Base-by-base conservation (phyloP, 2,797 vertebrate genomes). In the Hippocampus kuda region DNA sequence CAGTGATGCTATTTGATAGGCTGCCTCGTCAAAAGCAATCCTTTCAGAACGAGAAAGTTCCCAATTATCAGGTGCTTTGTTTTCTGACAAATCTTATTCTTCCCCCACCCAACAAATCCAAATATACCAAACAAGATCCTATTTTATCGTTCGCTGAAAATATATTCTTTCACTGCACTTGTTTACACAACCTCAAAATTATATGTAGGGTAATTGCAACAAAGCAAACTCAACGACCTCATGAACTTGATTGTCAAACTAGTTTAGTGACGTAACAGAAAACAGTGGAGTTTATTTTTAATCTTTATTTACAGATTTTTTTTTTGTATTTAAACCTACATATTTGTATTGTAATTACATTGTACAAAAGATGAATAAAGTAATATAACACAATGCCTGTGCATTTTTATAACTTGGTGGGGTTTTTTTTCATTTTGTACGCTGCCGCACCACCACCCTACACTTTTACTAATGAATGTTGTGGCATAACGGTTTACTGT, bases 331-430 rank as follows among this genome's bases (percentile, higher is more conserved):
- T 91, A 92, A 92, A 91, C 91, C 90, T 90, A 88, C 91, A 92
- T 92, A 92, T 93, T 93, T 93, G 90, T 92, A 92, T 92, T 92
- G 89, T 93, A 92, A 92, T 91, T 92, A 93, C 91, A 90, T 87
- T 92, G 91, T 93, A 92, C 86, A 93, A 93, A 93, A 91, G 92
- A 93, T 92, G 90, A 92, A 92, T 93, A 90, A 89, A 90, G 84
- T 90, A 92, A 93, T 93, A 93, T 93, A 93, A 93, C 90, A 90
- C 89, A 85, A 92, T 85, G 74, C 70, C 70, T 75, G 74, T 2
- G 27, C 53, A 42, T 57, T 12, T 38, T n/a, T 20, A 38, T 10
- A 46, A 4, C n/a, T 49, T 20, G 11, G 34, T 38, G 34, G 34
- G 34, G 34, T 1, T 13, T 59, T 6, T 24, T 24, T 64, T 12